phyloP scores from a whole-genome alignment of 2,113 vertebrate genomes.

The Isichthys henryi region DNA sequence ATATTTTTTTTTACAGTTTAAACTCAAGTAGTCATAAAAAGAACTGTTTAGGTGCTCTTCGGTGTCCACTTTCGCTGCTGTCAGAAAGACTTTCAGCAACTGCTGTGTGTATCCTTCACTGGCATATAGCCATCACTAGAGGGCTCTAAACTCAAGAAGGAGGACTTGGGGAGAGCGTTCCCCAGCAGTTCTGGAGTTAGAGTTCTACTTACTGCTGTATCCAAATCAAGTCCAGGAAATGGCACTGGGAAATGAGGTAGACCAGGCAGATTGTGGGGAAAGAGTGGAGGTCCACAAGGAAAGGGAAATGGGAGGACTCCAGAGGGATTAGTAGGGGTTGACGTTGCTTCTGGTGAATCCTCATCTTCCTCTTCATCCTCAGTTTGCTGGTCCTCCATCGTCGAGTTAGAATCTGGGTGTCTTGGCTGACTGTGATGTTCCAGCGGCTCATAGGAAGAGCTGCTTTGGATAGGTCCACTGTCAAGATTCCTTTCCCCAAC shows the following conservation, averaged over 20 bases:
- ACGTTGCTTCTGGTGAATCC: neutral
- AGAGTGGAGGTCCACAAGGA: neutral
- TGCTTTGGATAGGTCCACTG: neutral
- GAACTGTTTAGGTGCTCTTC: neutral
- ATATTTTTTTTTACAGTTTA: neutral
- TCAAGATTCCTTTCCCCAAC: neutral
- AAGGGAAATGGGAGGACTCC: neutral
- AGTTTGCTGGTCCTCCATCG: neutral
- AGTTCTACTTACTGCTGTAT: neutral
- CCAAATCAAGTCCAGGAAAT: neutral
- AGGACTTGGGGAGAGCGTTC: neutral
- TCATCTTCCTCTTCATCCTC: neutral
- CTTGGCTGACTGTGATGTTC: neutral
- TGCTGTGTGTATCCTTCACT: neutral
- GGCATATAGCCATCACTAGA: conserved; percentile 15
- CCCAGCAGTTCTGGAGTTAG: neutral
- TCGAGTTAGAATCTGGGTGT: neutral
- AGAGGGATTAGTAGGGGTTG: neutral
- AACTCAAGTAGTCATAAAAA: neutral
- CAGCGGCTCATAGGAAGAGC: conserved; percentile 17
- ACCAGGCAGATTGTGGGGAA: neutral
- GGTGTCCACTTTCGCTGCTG: neutral
- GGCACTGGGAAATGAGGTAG: neutral
- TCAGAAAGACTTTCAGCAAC: neutral
- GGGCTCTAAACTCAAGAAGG: neutral